Conservation (phyloP, 2,113 vertebrate species). For the Maylandia zebra region DNA sequence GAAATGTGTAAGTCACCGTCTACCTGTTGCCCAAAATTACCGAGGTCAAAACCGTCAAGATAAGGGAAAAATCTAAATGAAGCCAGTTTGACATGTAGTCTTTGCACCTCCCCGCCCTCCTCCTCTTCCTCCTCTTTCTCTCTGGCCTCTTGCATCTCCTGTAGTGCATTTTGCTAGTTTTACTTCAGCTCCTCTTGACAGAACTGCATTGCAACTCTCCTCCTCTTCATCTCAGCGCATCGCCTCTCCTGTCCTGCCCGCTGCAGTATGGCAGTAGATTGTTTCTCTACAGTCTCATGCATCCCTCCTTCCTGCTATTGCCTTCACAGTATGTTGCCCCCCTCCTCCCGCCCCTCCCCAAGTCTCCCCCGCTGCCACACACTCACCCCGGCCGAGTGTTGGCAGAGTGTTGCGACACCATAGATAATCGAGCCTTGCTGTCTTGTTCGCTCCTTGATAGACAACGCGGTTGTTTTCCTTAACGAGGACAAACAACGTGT, state of each 20-base stretch:
- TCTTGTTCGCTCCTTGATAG: slow-evolving; percentile 62
- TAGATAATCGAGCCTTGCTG: slow-evolving; percentile 65
- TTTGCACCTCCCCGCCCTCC: slow-evolving; percentile 62
- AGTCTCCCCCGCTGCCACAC: slow-evolving; percentile 58
- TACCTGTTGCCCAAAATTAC: slow-evolving; percentile 2
- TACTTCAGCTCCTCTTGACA: slow-evolving; percentile 62
- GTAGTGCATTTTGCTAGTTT: slow-evolving; percentile 74
- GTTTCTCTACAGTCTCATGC: slow-evolving; percentile 61
- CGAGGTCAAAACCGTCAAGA: neutral
- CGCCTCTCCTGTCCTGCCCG: slow-evolving; percentile 63
- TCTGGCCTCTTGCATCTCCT: slow-evolving; percentile 67
- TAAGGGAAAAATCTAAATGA: slow-evolving; percentile 29
- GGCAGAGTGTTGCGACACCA: slow-evolving; percentile 57
- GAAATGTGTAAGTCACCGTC: neutral
- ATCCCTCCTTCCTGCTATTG: slow-evolving; percentile 71
- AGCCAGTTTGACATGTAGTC: slow-evolving; percentile 77
- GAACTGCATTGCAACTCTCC: slow-evolving; percentile 67
- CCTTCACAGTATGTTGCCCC: slow-evolving; percentile 66
- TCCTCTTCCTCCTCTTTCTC: slow-evolving; percentile 22
- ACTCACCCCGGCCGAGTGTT: slow-evolving; percentile 64
- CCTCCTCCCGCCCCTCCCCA: neutral
- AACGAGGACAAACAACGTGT: slow-evolving; percentile 62
- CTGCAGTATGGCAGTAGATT: slow-evolving; percentile 61
- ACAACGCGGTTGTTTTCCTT: slow-evolving; percentile 66
- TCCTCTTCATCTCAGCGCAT: slow-evolving; percentile 61